Evolutionary conservation across 2,113 vertebrate species (phyloP).

Genomic region (Xenus cinereus): DNA sequence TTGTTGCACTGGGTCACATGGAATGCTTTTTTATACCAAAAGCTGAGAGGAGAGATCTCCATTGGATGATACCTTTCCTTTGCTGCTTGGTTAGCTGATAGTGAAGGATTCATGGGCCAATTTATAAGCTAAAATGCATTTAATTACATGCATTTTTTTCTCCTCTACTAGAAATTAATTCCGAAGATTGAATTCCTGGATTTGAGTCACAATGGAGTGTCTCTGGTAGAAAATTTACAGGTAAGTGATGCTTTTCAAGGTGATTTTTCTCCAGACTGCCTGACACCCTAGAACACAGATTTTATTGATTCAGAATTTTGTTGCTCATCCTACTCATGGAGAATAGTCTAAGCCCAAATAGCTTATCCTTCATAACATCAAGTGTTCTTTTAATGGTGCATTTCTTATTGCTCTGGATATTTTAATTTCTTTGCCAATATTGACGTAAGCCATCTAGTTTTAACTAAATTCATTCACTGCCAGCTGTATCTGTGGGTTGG

Average conservation of each 20-base stretch:
- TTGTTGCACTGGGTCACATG: background rate
- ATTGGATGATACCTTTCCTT: background rate
- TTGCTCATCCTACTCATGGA: background rate
- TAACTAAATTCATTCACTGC: background rate
- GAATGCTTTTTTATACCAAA: background rate
- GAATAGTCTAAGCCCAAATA: background rate
- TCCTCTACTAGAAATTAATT: constrained; percentile 84
- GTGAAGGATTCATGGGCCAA: background rate
- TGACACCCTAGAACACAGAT: background rate
- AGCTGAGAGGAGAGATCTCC: background rate
- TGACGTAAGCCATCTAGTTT: background rate
- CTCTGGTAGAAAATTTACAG: constrained; percentile 91
- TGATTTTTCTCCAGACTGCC: background rate
- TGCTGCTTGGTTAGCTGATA: background rate
- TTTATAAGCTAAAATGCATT: background rate
- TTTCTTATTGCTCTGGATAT: background rate
- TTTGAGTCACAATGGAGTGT: constrained; percentile 91
- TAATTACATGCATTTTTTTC: background rate
- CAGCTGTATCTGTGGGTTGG: background rate
- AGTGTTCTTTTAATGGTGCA: background rate
- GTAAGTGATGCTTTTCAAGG: constrained; percentile 59
- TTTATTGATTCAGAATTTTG: background rate
- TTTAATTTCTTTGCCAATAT: background rate
- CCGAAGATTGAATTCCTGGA: constrained; percentile 95
- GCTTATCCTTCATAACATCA: background rate